Conservation (phyloP, 2,797 vertebrate species). For the Gymnoscopelus braueri region DNA sequence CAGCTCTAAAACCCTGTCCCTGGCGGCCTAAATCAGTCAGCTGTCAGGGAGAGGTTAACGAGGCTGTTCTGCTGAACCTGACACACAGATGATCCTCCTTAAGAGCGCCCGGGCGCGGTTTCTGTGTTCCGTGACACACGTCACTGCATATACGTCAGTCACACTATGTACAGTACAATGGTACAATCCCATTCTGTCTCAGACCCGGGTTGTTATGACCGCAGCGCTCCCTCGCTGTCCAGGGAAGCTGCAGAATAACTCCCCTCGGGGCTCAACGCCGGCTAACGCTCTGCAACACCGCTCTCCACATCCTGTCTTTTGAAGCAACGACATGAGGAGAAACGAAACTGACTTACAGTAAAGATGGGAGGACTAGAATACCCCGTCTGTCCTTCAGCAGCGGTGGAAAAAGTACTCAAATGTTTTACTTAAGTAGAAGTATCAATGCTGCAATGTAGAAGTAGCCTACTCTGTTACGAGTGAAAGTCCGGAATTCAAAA, state of each 20-base stretch:
- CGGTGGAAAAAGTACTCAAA: no score
- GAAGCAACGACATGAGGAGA: conserved; percentile 13
- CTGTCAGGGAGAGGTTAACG: no score
- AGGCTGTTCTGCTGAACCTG: no score
- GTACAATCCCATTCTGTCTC: conserved; percentile 36
- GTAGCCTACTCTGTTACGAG: no score
- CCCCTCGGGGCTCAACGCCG: background rate
- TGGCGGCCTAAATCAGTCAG: no score
- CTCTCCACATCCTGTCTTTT: conserved; percentile 58
- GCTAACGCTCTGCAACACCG: conserved; percentile 11
- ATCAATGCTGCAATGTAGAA: no score
- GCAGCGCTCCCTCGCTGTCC: conserved; percentile 42
- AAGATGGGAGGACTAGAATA: conserved; percentile 10
- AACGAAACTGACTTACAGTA: background rate
- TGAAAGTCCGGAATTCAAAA: no score
- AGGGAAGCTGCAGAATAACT: conserved; percentile 28
- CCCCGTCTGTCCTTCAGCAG: no score
- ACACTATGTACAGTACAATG: conserved; percentile 17
- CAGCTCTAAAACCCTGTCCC: no score
- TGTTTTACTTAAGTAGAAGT: no score
- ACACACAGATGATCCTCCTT: conserved; percentile 1
- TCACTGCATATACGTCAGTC: conserved; percentile 17
- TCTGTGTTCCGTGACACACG: conserved; percentile 2
- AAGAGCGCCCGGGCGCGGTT: background rate
- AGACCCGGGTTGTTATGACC: conserved; percentile 32